Evolutionary conservation across 2,888 invertebrate genomes (phyloP), one percentile per base, ranked within the genome.

Genomic region (Phorcus lineatus): DNA sequence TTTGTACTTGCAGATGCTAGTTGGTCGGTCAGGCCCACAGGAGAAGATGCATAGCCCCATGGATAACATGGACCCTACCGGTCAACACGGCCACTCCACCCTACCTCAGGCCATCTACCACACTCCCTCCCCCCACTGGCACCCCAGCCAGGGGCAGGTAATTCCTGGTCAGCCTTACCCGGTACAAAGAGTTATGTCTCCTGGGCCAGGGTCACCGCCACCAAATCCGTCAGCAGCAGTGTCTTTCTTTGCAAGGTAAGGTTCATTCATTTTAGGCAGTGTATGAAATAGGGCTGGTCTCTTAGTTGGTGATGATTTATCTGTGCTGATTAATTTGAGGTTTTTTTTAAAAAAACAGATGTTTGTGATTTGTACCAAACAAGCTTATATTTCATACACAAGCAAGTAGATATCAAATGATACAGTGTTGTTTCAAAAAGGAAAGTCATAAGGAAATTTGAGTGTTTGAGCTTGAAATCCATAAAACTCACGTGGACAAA

Each of bases 211-310:
- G 40, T 88, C 88, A 28, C 88, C 87, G n/a, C 86, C 87, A 47
- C 87, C 88, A 66, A 87, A 83, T 79, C 85, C 86, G 74, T 88
- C 88, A 4, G 88, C 88, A 17, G 89, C 89, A n/a, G 88, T 88
- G 40, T 89, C 88, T 17, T 90, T 90, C 85, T 89, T 89, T 82
- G 88, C 88, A 80, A 86, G 89, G 89, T 89, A 83, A 84, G 86
- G 4, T 47, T 13, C 13, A 1, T 47, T 13, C 13, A 47, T 13
- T 47, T 47, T 47, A 11, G 47, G 13, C 47, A 13, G 47, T 47
- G 47, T 47, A 47, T 47, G 47, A 47, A 47, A 47, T 47, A 47
- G 13, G 13, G 11, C 13, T 47, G 1, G 47, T 47, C 36, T 36
- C 36, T 47, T 47, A 1, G 13, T 47, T 1, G 11, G 6, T 47